Base-by-base conservation (phyloP, 2,888 invertebrate genomes). In the Hemistola chrysoprasaria region DNA sequence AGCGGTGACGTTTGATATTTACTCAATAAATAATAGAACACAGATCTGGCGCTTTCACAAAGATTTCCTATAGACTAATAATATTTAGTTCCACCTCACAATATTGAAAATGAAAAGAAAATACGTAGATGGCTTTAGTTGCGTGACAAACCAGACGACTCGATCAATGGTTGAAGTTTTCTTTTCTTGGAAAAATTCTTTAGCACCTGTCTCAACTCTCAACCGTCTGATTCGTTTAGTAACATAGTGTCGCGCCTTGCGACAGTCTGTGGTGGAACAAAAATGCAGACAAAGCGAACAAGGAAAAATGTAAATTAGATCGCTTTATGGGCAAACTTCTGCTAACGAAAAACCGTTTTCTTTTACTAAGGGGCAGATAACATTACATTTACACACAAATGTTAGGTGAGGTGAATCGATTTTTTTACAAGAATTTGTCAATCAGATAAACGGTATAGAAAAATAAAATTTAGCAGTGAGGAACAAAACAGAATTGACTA, bases 281-380 rank as follows among this genome's bases (percentile, higher is more conserved):
- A 42, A 36, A 23, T 28, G 41, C n/a, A 42, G 47, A 43, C 47
- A 39, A 43, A 47, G 36, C 26, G 39, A 42, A 61, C 39, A 59
- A 50, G 58, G 50, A 50, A 59, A 44, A 56, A 61, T 61, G 59
- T 40, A 53, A 61, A 61, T 59, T 41, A 38, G 42, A 52, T 45
- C 34, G 45, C 53, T 50, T 41, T 36, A 27, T 37, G 31, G 45
- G 34, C 43, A 36, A 51, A 40, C 30, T 45, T 48, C 53, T 54
- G 41, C 53, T 48, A 47, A 30, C 24, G 35, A 23, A 43, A 44
- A 47, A 32, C 40, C 44, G 43, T 44, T 53, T 51, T 45, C 40
- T 44, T 53, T 51, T 45, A 40, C 38, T 31, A 29, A 48, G 49
- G 36, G 49, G 46, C 39, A 33, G 43, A 51, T 47, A 40, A 35